Evolutionary conservation across 2,797 vertebrate genomes (phyloP).

Genomic region (Bovichtus variegatus): DNA sequence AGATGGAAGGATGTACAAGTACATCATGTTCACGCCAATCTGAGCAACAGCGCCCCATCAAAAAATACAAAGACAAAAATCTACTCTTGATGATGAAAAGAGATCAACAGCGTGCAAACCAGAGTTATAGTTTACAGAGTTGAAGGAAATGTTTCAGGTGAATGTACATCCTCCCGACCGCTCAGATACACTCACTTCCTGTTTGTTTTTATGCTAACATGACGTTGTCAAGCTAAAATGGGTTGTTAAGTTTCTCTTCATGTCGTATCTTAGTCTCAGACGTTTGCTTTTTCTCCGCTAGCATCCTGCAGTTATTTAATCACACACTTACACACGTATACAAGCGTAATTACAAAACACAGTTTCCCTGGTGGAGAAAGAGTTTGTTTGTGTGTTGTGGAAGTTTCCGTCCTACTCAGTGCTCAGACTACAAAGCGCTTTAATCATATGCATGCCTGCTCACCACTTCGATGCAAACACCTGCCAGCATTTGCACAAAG

Average conservation of each 20-base stretch:
- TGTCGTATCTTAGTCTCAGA: conserved; percentile 6
- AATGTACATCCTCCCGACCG: not conserved
- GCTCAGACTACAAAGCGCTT: conserved; percentile 53
- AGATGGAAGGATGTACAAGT: no score
- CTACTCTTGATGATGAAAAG: not conserved
- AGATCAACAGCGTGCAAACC: not conserved
- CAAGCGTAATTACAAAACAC: conserved; percentile 34
- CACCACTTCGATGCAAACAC: conserved; percentile 30
- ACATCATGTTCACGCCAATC: conserved; percentile 8
- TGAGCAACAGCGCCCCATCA: not conserved
- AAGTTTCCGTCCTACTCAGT: conserved; percentile 36
- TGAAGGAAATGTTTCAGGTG: no score
- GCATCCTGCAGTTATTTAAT: conserved; percentile 34
- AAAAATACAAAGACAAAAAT: not conserved
- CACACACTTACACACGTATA: conserved; percentile 5
- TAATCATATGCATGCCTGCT: conserved; percentile 38
- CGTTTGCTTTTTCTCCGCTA: conserved; percentile 21
- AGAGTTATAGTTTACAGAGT: not conserved
- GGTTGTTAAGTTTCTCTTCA: not conserved
- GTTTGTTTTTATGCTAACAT: conserved; percentile 21
- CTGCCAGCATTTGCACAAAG: conserved; percentile 25
- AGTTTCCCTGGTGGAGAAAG: conserved; percentile 32
- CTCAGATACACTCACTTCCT: not conserved
- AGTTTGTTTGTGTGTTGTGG: conserved; percentile 46
- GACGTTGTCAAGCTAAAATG: conserved; percentile 6